Conservation (phyloP, 1,140 invertebrate genomes). For the Coptotermes formosanus region DNA sequence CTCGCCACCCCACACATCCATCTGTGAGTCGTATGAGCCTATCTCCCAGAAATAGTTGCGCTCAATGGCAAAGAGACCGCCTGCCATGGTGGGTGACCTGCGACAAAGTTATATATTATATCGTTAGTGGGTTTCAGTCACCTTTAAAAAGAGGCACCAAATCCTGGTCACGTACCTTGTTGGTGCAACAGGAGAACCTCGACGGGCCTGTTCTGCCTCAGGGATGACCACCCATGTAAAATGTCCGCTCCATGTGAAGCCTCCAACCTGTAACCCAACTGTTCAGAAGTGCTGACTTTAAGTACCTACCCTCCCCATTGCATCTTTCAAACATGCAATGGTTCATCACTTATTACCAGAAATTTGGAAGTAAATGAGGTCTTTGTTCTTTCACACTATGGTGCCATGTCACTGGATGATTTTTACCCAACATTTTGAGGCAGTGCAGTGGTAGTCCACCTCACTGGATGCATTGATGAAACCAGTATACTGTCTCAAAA, state of each 20-base stretch:
- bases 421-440: too few species aligned
- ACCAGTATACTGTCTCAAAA: too few species aligned
- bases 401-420: too few species aligned
- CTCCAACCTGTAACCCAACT: slow-evolving; percentile 66
- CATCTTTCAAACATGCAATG: too few species aligned
- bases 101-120: slow-evolving; percentile 34
- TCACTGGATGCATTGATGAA: too few species aligned
- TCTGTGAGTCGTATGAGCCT: slow-evolving; percentile 91
- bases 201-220: slow-evolving; percentile 14
- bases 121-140: neutral
- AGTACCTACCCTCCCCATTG: too few species aligned
- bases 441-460: too few species aligned
- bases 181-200: slow-evolving; percentile 44
- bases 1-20: slow-evolving; percentile 95
- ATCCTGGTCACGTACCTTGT: slow-evolving; percentile 37
- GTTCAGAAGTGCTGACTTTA: neutral
- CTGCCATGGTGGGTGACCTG: slow-evolving; percentile 89
- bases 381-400: too few species aligned
- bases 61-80: slow-evolving; percentile 87
- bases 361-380: too few species aligned
- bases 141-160: neutral
- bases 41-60: slow-evolving; percentile 92
- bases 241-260: slow-evolving; percentile 88
- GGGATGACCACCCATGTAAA: slow-evolving; percentile 76
- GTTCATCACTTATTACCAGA: slow-evolving; percentile 38